Evolutionary conservation across 1,140 invertebrate species (phyloP).

Genomic region (Diabrotica virgifera): DNA sequence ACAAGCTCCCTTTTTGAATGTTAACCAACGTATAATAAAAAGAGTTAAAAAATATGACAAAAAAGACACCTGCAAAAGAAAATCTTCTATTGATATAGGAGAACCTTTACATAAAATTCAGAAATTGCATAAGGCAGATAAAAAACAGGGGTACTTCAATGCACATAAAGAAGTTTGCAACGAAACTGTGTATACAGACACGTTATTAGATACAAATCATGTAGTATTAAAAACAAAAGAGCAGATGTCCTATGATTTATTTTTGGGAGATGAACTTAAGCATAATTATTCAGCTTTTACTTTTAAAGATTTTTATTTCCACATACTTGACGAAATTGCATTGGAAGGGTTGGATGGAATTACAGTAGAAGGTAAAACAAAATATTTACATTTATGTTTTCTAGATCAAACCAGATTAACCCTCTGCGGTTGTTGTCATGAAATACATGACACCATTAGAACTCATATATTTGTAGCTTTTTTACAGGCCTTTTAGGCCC

Average conservation of each 20-base stretch:
- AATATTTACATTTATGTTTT: background rate
- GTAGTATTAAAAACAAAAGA: background rate
- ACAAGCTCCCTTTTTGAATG: constrained; percentile 18
- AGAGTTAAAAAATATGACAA: constrained; percentile 8
- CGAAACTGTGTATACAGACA: background rate
- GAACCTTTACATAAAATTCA: constrained; percentile 2
- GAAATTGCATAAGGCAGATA: background rate
- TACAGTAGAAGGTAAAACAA: constrained; percentile 61
- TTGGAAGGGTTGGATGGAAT: constrained; percentile 81
- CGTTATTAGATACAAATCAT: background rate
- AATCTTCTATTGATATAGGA: background rate
- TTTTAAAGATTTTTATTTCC: constrained; percentile 26
- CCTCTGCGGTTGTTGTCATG: too few relatives aligned
- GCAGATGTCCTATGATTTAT: constrained; percentile 16
- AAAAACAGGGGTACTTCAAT: background rate
- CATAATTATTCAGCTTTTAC: constrained; percentile 27
- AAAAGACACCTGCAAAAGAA: background rate
- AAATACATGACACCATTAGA: too few relatives aligned
- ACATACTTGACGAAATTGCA: constrained; percentile 68
- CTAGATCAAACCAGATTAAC: background rate
- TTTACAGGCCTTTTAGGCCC: too few relatives aligned
- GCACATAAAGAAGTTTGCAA: background rate
- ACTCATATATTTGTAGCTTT: too few relatives aligned
- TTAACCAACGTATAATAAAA: constrained; percentile 18
- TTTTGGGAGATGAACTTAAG: constrained; percentile 24